Evolutionary conservation across 2,888 invertebrate species (phyloP).

Genomic region (Cecidostiba fungosa): DNA sequence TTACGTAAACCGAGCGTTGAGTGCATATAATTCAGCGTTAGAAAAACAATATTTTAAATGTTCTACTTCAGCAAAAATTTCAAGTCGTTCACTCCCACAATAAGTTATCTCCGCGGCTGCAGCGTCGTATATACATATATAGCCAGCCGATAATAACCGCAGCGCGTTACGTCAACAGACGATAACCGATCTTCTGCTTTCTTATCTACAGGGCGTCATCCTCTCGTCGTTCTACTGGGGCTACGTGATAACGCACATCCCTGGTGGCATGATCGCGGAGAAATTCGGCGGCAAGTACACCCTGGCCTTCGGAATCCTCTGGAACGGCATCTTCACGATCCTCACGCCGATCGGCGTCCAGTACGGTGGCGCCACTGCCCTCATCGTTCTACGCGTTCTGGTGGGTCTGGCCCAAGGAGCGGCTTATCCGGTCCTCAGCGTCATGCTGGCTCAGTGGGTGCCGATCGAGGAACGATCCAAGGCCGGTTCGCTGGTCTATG

Average conservation of each 20-base stretch:
- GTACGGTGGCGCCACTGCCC: constrained; percentile 84
- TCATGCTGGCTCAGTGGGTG: constrained; percentile 89
- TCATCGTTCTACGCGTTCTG: constrained; percentile 86
- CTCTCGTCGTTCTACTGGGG: constrained; percentile 91
- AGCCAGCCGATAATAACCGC: neutral
- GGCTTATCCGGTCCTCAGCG: constrained; percentile 90
- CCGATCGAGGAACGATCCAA: constrained; percentile 87
- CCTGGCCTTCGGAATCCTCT: constrained; percentile 88
- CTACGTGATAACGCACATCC: constrained; percentile 89
- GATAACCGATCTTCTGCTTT: neutral
- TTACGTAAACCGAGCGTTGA: too few species aligned
- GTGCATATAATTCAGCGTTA: neutral
- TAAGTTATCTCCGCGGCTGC: neutral
- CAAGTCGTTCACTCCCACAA: neutral
- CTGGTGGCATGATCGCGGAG: constrained; percentile 89
- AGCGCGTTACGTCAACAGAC: neutral
- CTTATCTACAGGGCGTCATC: constrained; percentile 84
- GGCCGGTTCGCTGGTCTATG: constrained; percentile 88
- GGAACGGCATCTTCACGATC: constrained; percentile 89
- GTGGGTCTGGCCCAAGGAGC: constrained; percentile 92
- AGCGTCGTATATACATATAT: neutral
- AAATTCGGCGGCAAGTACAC: constrained; percentile 91
- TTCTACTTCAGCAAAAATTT: too few species aligned
- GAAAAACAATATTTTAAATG: too few species aligned
- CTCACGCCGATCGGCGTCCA: constrained; percentile 88